phyloP scores from a whole-genome alignment of 2,113 vertebrate genomes.

The Pangasianodon hypophthalmus region DNA sequence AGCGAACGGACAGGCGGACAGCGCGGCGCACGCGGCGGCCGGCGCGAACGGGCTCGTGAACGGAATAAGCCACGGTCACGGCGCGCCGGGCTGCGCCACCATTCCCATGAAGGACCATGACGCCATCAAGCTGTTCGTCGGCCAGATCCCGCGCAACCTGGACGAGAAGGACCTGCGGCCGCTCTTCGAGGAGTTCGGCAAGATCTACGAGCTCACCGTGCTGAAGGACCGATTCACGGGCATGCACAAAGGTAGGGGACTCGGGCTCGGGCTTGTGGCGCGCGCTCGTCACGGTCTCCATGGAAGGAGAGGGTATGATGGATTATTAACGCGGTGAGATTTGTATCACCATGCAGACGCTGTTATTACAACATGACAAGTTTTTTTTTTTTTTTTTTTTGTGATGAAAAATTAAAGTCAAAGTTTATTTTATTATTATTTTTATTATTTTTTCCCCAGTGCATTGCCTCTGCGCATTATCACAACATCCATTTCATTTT shows the following conservation, averaged over 20 bases:
- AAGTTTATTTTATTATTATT: background rate
- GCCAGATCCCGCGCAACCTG: slow-evolving; percentile 99
- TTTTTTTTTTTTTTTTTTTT: background rate
- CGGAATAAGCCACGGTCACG: slow-evolving; percentile 97
- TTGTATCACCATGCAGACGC: no score
- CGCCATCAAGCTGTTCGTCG: slow-evolving; percentile 99
- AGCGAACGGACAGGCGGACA: slow-evolving; percentile 98
- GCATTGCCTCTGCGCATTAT: background rate
- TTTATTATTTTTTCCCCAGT: background rate
- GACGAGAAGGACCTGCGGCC: slow-evolving; percentile 99
- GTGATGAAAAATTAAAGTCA: background rate
- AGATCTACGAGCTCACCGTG: slow-evolving; percentile 99
- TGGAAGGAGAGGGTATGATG: background rate
- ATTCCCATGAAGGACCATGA: slow-evolving; percentile 99
- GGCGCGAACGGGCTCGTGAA: slow-evolving; percentile 97
- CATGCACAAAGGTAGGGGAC: slow-evolving; percentile 97
- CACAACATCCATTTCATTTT: background rate
- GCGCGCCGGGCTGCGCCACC: slow-evolving; percentile 94
- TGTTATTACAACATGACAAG: background rate
- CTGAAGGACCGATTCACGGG: slow-evolving; percentile 99
- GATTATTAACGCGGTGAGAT: background rate
- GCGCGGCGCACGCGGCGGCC: slow-evolving; percentile 88
- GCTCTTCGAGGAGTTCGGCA: slow-evolving; percentile 99
- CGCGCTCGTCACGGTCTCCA: background rate
- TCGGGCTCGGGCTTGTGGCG: slow-evolving; percentile 8